Evolutionary conservation across 1,140 invertebrate species (phyloP), one percentile per base, ranked within the genome.

Genomic region (Trachymyrmex cornetzi): DNA sequence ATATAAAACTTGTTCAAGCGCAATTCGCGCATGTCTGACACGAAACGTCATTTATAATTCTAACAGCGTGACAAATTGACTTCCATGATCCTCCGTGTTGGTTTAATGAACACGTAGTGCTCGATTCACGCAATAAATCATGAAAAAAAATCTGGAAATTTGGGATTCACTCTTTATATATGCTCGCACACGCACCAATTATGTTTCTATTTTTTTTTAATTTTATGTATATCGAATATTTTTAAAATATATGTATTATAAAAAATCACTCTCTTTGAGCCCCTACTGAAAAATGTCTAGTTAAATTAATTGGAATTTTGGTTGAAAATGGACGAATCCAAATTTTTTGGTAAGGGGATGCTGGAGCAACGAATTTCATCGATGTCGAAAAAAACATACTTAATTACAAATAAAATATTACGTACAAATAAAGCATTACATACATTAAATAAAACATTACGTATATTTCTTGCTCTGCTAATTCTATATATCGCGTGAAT

Each of bases 1-100:
- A 44, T 72, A 57, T 69, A 44, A 72, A 81, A 34, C 66, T 81
- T 38, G 50, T 72, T 81, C 50, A n/a, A 57, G 50, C 22, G 59
- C 34, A 14, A 57, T 24, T 57, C 16, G 50, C 50, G n/a, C 34
- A 38, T 72, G 34, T 71, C 66, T 57, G 66, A 57, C 55, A 44
- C 64, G 30, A 30, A 69, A 19, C 9, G 16, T 38, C 24, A 79
- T 79, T 77, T 77, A 27, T 64, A 74, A 74, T 74, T 19, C 27
- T 53, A 77, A 44, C 57, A 64, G 11, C 22, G 19, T 77, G 57
- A 27, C 9, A 63, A 44, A 48, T 67, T 9, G n/a, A 79, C 24
- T 50, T 50, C 44, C 19, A n/a, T 22, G 24, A 77, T 66, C 12
- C 30, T 48, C 11, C 30, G 30, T 38, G 27, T 57, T 4, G 19